Conservation (phyloP, 1,140 invertebrate species). For the Tachypleus tridentatus region DNA sequence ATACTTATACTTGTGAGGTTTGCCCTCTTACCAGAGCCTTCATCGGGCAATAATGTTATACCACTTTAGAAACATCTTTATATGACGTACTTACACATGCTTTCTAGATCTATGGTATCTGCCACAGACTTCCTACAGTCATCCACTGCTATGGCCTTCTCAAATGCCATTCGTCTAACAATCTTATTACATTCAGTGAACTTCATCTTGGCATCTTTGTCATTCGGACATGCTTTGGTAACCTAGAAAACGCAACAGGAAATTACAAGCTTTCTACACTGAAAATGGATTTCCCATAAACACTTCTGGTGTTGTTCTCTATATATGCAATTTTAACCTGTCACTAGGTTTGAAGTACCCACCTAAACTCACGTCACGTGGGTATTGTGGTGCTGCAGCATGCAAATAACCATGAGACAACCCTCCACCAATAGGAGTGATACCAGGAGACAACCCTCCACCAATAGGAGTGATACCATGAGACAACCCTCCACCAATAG, state of each 20-base stretch:
- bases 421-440: no score
- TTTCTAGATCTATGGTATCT: conserved; percentile 74
- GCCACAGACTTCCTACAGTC: conserved; percentile 72
- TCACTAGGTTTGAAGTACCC: not conserved
- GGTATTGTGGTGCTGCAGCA: no score
- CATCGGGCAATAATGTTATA: no score
- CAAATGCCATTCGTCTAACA: conserved; percentile 85
- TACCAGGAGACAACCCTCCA: no score
- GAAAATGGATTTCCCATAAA: not conserved
- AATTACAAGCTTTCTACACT: no score
- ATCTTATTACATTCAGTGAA: conserved; percentile 93
- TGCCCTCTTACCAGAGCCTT: no score
- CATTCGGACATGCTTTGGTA: conserved; percentile 74
- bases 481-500: no score
- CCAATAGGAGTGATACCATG: no score
- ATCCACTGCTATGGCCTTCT: conserved; percentile 92
- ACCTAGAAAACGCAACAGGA: conserved; percentile 44
- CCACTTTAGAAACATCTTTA: no score
- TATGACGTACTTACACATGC: conserved; percentile 56
- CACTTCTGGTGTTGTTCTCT: not conserved
- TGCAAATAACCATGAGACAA: no score
- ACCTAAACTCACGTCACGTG: not conserved
- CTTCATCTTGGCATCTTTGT: conserved; percentile 89
- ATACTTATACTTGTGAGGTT: no score
- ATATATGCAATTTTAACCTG: conserved; percentile 1